A percentile compares a stretch with the other conserved stretches of the same genome.
These are phyloP conservation scores for Mobula birostris DNA, from an alignment of 2,113 vertebrate genomes.

Conservation along the genomic window DNA sequence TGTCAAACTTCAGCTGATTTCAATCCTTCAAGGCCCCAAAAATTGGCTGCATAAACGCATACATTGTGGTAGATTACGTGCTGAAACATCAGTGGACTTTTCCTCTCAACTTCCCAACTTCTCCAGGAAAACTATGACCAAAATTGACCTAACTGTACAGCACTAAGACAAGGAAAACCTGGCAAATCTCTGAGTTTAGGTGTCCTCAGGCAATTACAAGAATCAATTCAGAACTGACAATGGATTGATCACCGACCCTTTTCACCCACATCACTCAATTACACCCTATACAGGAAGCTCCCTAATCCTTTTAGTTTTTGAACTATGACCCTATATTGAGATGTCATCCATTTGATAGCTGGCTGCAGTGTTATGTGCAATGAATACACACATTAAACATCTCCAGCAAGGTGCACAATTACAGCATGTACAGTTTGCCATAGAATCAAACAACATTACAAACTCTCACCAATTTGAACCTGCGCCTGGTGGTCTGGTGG, in stretches of 20 bases:
- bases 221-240: neutral
- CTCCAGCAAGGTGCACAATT: neutral
- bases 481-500: constrained; percentile 72
- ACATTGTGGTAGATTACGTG: neutral
- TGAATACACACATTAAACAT: neutral
- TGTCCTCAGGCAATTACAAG: neutral
- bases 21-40: neutral
- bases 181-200: neutral
- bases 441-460: neutral
- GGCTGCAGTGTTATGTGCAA: neutral
- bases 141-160: neutral
- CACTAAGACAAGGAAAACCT: neutral
- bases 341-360: neutral
- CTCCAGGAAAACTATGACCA: neutral
- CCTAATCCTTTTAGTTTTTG: neutral
- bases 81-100: neutral
- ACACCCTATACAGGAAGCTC: neutral
- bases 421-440: neutral
- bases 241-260: neutral
- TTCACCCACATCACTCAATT: neutral
- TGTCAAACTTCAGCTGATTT: neutral
- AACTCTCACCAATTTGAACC: constrained; percentile 77
- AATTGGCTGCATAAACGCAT: neutral
- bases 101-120: neutral
- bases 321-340: neutral